Evolutionary conservation across 2,888 invertebrate genomes (phyloP), one percentile per base, ranked within the genome.

Genomic region (Agrenia bidenticulata): DNA sequence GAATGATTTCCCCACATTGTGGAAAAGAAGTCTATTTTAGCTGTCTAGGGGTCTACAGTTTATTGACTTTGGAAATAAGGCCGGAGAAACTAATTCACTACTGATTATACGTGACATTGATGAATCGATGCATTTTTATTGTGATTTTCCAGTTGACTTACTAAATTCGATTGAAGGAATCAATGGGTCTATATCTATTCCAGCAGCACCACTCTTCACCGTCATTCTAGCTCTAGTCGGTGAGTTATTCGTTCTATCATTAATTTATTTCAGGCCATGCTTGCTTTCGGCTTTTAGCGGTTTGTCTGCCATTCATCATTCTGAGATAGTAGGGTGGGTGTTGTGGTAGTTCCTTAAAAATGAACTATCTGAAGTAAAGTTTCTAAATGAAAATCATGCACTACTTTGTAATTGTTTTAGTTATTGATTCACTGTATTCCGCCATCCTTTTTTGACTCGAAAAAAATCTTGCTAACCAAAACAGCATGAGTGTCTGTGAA

Each of bases 211-310:
- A 2, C 83, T 99, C 59, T 85, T 99, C 74, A 99, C 98, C 4
- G 97, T 98, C 67, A 96, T 99, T 76, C 83, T 99, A 81, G 99
- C 99, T 50, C 85, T 99, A 80, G 97, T 99, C 77, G 98, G 98
- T 96, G 84, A 89, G 94, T 88, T 61, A 15, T 27, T 24, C 26
- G 11, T 32, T 32, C 11, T 11, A 32, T 39, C 19, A 39, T 57
- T 57, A 23, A 41, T 45, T 45, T 15, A 15, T 23, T 13, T 57
- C 57, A 37, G 57, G 57, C 41, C 41, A 4, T 41, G 57, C 39
- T 41, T 39, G 39, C 23, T 24, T 41, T 39, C 2, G 32, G 32
- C 5, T 32, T 32, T 4, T 4, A 32, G 11, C 32, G 32, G 32
- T 7, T 32, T 11, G 4, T 32, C 11, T 32, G 11, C 32, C 32